A percentile compares a stretch with the other conserved stretches of the same genome.
These are phyloP conservation scores for Eubasilissa regina DNA, from an alignment of 1,140 invertebrate genomes.

Conservation along the genomic window DNA sequence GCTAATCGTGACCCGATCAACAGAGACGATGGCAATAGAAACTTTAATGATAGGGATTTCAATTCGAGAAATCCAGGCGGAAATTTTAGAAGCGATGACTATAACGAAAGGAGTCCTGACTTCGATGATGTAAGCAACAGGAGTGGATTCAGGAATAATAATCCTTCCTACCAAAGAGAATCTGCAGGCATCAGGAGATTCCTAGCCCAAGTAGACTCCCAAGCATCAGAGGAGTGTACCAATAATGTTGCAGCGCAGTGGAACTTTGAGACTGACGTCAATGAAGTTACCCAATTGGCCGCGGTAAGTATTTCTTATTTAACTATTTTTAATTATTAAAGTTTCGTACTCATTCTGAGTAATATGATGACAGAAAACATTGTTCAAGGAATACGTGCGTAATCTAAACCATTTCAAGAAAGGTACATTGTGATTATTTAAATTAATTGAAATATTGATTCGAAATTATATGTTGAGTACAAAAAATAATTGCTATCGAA, in stretches of 20 bases:
- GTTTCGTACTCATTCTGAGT: no score
- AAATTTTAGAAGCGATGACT: conserved; percentile 11
- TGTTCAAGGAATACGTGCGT: no score
- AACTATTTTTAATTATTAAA: conserved; percentile 4
- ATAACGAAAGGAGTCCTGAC: conserved; percentile 26
- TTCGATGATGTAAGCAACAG: conserved; percentile 40
- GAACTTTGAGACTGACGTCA: conserved; percentile 91
- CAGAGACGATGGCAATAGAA: conserved; percentile 33
- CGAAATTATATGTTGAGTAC: no score
- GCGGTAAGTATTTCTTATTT: conserved; percentile 78
- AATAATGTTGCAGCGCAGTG: conserved; percentile 88
- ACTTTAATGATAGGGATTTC: conserved; percentile 40
- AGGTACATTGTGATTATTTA: no score
- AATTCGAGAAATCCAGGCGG: conserved; percentile 17
- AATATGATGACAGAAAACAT: no score
- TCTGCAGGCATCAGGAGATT: conserved; percentile 64
- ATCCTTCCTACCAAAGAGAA: conserved; percentile 66
- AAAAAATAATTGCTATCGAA: no score
- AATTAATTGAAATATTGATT: no score
- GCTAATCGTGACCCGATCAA: conserved; percentile 62
- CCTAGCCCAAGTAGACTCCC: conserved; percentile 80
- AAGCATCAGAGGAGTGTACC: conserved; percentile 83
- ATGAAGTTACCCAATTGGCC: conserved; percentile 84
- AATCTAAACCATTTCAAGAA: no score
- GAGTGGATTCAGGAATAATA: conserved; percentile 54